Conservation (phyloP, 1,140 invertebrate genomes). For the Dreissena polymorpha region DNA sequence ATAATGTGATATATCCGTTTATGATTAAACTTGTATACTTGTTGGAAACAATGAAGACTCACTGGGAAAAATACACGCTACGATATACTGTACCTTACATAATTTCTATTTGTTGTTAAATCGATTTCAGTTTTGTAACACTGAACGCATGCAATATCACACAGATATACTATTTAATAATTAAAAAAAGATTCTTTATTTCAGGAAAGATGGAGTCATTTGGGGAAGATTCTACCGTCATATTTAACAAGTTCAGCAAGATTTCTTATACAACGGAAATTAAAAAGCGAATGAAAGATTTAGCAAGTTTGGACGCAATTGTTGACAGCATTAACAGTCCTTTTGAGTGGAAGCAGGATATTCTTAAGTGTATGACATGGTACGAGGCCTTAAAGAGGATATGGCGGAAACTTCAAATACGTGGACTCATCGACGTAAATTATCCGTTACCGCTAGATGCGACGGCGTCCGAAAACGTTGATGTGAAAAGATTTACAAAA, state of each 20-base stretch:
- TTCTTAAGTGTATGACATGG: slow-evolving; percentile 24
- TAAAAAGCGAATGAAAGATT: not conserved
- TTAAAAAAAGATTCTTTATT: not conserved
- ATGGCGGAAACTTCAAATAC: slow-evolving; percentile 43
- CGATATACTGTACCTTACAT: not conserved
- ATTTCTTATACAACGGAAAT: not conserved
- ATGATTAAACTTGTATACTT: not conserved
- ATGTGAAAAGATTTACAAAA: slow-evolving; percentile 9
- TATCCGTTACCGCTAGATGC: slow-evolving; percentile 14
- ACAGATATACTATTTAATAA: not conserved
- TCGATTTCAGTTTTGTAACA: not conserved
- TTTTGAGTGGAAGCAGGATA: slow-evolving; percentile 13
- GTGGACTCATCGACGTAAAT: slow-evolving; percentile 21
- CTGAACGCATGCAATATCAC: not conserved
- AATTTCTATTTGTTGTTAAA: not conserved
- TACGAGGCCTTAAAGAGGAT: slow-evolving; percentile 11
- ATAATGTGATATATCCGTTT: too few species aligned
- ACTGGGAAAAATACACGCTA: not conserved
- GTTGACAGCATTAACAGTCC: slow-evolving; percentile 25
- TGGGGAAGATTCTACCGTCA: not conserved
- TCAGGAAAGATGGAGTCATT: slow-evolving; percentile 47
- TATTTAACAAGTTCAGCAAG: slow-evolving; percentile 14
- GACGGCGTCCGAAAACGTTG: not conserved
- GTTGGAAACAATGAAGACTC: not conserved
- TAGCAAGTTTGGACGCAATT: slow-evolving; percentile 9